Evolutionary conservation across 2,113 vertebrate species (phyloP), one percentile per base, ranked within the genome.

Genomic region (Loxodonta africana): DNA sequence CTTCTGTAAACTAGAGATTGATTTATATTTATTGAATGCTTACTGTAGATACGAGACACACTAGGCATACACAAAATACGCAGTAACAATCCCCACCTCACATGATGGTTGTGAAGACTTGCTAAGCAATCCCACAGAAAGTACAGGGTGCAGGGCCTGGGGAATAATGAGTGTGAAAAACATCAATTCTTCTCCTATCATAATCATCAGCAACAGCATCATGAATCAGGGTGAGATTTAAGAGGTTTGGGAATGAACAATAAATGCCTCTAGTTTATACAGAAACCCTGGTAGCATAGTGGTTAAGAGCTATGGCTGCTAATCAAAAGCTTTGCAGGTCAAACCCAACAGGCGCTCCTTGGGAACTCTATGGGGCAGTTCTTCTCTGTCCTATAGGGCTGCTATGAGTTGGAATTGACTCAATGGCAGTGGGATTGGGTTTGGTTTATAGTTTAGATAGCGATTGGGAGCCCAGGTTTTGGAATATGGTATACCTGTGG

Each of bases 151-250:
- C 44, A 63, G 30, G 8, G 37, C 37, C 93, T 67, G 77, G 83
- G 48, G 85, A 41, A 23, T 20, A 63, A 30, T 84, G 67, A 96
- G 15, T 78, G 21, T 83, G 41, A 5, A 46, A n/a, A 97, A 96
- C 63, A 57, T 87, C 87, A 65, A 14, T 85, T 77, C 23, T n/a
- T 41, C 37, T 57, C 53, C 53, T 57, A 57, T 57, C 77, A 80
- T 77, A 82, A 53, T 5, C 12, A 15, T 69, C 12, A 14, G 62
- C 83, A 84, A 69, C 88, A 53, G 2, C 12, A 15, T 76, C 26
- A 46, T n/a, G 18, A 97, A 86, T 96, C 90, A 82, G 1, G 48
- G 28, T 60, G 30, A 96, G 63, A 92, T 57, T 80, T 95, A 81
- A 95, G 77, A 87, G 44, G 44, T 78, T 37, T 20, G 91, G 71